These are phyloP conservation scores for Cabera pusaria DNA, from an alignment of 2,888 invertebrate genomes.

Conservation along the genomic window DNA sequence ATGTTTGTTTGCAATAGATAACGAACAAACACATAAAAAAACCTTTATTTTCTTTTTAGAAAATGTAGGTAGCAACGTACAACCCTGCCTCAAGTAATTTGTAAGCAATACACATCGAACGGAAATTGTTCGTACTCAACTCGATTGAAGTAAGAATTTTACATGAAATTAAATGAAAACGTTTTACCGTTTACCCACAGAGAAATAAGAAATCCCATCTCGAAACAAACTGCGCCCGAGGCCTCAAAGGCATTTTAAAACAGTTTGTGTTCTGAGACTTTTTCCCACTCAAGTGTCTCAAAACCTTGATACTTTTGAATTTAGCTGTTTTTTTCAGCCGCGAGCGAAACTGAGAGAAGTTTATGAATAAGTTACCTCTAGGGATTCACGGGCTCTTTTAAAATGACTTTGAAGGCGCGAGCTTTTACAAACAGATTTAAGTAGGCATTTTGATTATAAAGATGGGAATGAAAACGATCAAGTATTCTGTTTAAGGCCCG, in stretches of 20 bases:
- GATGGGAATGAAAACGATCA: too few relatives aligned
- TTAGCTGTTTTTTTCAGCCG: conserved; percentile 15
- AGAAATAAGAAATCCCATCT: conserved; percentile 13
- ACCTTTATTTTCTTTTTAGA: too few relatives aligned
- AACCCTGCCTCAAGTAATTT: conserved; percentile 7
- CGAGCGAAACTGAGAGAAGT: conserved; percentile 19
- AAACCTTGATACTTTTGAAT: conserved; percentile 25
- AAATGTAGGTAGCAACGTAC: too few relatives aligned
- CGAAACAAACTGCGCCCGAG: conserved; percentile 1
- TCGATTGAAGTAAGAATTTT: conserved; percentile 4
- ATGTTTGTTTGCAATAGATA: too few relatives aligned
- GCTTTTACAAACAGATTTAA: conserved; percentile 9
- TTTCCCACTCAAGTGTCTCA: conserved; percentile 9
- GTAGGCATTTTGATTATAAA: too few relatives aligned
- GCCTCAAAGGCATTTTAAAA: conserved; percentile 24
- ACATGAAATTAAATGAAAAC: neutral
- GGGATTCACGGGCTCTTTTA: conserved; percentile 16
- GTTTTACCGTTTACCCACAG: conserved; percentile 3
- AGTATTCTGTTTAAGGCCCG: too few relatives aligned
- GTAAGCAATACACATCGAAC: conserved; percentile 7
- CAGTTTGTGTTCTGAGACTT: conserved; percentile 9
- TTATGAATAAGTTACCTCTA: conserved; percentile 30
- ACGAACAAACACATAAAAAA: too few relatives aligned
- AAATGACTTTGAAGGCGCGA: conserved; percentile 16
- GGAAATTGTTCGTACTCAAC: conserved; percentile 4